Conservation (phyloP, 1,140 invertebrate species). For the Atta cephalotes region DNA sequence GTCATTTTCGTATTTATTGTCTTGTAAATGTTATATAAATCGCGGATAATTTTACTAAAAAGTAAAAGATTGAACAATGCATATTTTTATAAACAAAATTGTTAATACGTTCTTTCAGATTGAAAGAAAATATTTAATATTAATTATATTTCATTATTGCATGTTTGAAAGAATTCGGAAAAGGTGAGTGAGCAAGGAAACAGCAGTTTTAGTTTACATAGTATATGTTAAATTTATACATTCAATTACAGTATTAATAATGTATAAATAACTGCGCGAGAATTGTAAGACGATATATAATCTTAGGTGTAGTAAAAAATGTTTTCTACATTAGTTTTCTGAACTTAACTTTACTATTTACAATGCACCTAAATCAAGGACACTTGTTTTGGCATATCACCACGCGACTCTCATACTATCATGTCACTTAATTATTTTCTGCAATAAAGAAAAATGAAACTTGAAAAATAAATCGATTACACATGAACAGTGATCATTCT, state of each 20-base stretch:
- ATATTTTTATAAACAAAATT: background rate
- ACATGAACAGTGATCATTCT: background rate
- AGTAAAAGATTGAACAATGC: background rate
- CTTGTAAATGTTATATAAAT: background rate
- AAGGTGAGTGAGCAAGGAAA: slow-evolving; percentile 4
- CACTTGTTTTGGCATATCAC: slow-evolving; percentile 41
- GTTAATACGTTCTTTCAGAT: background rate
- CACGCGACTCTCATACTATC: background rate
- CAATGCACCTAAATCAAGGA: slow-evolving; percentile 60
- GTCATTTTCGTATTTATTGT: slow-evolving; percentile 4
- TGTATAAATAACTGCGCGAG: slow-evolving; percentile 71
- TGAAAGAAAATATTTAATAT: background rate
- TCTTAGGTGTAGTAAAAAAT: slow-evolving; percentile 77
- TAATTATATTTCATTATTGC: background rate
- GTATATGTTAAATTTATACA: slow-evolving; percentile 80
- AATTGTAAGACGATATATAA: slow-evolving; percentile 65
- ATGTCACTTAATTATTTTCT: background rate
- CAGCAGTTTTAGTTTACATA: slow-evolving; percentile 68
- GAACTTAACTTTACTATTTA: slow-evolving; percentile 74
- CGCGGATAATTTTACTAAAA: too few species aligned
- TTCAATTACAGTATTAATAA: slow-evolving; percentile 73
- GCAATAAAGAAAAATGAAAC: slow-evolving; percentile 2
- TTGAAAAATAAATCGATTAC: background rate
- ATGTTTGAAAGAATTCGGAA: background rate
- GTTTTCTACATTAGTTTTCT: slow-evolving; percentile 63